Base-by-base conservation (phyloP, 2,888 invertebrate species). In the Asteroscopus sphinx region DNA sequence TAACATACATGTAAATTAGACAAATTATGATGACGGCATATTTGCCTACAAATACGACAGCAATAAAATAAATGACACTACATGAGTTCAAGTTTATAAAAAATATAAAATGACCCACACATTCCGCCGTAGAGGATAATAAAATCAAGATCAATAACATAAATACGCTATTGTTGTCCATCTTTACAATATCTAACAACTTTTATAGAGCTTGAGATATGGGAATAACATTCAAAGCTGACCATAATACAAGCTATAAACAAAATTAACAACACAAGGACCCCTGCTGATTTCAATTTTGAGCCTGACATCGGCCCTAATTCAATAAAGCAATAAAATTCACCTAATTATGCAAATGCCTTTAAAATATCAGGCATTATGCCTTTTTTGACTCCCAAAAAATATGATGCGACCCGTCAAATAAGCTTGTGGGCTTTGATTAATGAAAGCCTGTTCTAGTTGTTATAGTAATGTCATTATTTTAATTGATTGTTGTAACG, bases 261-360 rank as follows among this genome's bases (percentile, higher is more conserved):
- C 93, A 92, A 94, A 93, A 94, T 94, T 93, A 94, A 94, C 94
- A 94, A 94, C 94, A 93, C 88, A 90, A 77, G 90, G 74, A 84
- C 84, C 90, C 94, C 93, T 77, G 94, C 92, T 91, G 94, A 76
- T 92, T 94, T 92, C 94, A 94, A 94, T 94, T 94, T 94, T 92
- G 92, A 90, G 81, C 77, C 90, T 92, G 94, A 94, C 94, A 92
- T 93, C 89, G 91, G 90, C 87, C 92, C 89, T 94, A 94, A 94
- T 94, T 94, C 94, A 94, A 94, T 94, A 94, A 93, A 94, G 94
- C 92, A 88, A 94, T 94, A 94, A 94, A 94, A 93, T 93, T 92
- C 93, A 94, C 94, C 93, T 94, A 94, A 94, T 94, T 94, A 94
- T 94, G 94, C 92, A 93, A 94, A 94, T 93, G 92, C 86, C 69